Conservation (phyloP, 2,797 vertebrate species). For the Mus spretus region DNA sequence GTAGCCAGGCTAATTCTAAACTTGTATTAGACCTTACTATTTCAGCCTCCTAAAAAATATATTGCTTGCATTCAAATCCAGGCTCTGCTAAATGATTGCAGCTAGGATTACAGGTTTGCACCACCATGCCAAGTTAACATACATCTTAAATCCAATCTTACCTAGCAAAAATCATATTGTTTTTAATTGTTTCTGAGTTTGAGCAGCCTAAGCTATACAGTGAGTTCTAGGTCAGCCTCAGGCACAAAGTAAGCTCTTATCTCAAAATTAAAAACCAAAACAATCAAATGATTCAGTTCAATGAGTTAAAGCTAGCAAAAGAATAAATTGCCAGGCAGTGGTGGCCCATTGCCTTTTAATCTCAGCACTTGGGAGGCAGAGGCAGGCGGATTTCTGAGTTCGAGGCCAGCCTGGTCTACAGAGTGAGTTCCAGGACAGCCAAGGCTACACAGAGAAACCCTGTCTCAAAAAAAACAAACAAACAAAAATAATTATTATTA, state of each 20-base stretch:
- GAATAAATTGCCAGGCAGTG: no score
- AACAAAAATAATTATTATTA: no score
- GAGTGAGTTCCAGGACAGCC: no score
- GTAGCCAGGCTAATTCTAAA: not conserved
- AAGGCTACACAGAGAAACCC: no score
- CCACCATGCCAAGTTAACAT: not conserved
- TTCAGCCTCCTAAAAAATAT: not conserved
- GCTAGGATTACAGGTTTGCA: not conserved
- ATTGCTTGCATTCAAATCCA: not conserved
- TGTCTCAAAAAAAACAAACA: no score
- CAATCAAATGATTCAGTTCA: conserved; percentile 37
- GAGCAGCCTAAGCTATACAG: not conserved
- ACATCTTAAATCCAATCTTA: conserved; percentile 66
- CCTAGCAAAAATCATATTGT: conserved; percentile 48
- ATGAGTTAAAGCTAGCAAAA: conserved; percentile 40
- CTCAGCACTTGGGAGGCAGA: not conserved
- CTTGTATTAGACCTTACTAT: not conserved
- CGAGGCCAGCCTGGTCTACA: no score
- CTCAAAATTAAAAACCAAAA: conserved; percentile 50
- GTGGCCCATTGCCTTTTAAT: not conserved
- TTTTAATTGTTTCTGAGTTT: conserved; percentile 14
- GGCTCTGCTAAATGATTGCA: not conserved
- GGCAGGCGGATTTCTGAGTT: not conserved
- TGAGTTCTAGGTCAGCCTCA: not conserved
- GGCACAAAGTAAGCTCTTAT: conserved; percentile 4